Conservation (phyloP, 2,797 vertebrate genomes). For the Malurus splendens region DNA sequence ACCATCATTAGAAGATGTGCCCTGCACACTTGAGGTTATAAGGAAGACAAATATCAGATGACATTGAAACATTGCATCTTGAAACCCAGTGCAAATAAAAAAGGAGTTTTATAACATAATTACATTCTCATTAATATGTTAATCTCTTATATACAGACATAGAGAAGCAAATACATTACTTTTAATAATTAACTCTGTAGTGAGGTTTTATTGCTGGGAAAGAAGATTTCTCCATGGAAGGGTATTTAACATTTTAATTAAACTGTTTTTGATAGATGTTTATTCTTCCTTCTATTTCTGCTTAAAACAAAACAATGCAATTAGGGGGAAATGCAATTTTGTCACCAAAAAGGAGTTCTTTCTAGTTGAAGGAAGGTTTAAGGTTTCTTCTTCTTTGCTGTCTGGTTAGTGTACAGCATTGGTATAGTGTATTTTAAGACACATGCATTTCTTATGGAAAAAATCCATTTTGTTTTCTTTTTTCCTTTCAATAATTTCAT, state of each 20-base stretch:
- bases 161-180: constrained; percentile 50
- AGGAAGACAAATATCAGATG: background rate
- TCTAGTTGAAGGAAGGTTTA: background rate
- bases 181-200: constrained; percentile 68
- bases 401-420: background rate
- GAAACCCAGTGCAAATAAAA: constrained; percentile 34
- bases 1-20: background rate
- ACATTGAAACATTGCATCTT: background rate
- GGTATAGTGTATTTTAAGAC: background rate
- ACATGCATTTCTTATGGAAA: background rate
- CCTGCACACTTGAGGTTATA: background rate
- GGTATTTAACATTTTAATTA: constrained; percentile 69
- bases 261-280: constrained; percentile 62
- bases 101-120: constrained; percentile 46
- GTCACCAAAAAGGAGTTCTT: background rate
- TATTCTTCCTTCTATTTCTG: constrained; percentile 23
- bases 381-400: background rate
- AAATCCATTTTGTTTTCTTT: background rate
- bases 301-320: background rate
- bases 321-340: constrained; percentile 17
- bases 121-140: constrained; percentile 63
- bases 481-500: background rate
- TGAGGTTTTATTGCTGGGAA: constrained; percentile 33
- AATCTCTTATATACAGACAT: constrained; percentile 49
- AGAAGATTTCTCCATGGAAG: constrained; percentile 30